Evolutionary conservation across 2,888 invertebrate genomes (phyloP).

Genomic region (Hirtodrosophila confusa): DNA sequence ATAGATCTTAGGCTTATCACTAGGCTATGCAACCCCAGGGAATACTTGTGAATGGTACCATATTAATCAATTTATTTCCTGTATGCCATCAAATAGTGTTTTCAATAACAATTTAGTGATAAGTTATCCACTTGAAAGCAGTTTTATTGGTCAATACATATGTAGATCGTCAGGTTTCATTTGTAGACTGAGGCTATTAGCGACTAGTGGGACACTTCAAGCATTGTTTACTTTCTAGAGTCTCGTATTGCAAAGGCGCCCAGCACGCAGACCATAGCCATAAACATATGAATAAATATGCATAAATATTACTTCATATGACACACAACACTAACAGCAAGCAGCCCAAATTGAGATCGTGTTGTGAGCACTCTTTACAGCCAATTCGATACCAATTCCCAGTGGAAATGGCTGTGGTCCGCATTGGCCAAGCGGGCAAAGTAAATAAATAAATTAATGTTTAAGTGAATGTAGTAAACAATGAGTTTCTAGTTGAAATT

Average conservation of each 20-base stretch:
- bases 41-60: background rate
- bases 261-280: slow-evolving; percentile 24
- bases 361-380: slow-evolving; percentile 11
- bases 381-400: slow-evolving; percentile 23
- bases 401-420: slow-evolving; percentile 14
- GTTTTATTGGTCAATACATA: slow-evolving; percentile 11
- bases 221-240: slow-evolving; percentile 4
- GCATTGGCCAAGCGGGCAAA: slow-evolving; percentile 9
- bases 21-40: too few relatives aligned
- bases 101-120: slow-evolving; percentile 16
- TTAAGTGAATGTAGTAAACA: slow-evolving; percentile 35
- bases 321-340: slow-evolving; percentile 9
- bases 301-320: slow-evolving; percentile 44
- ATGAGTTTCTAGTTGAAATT: slow-evolving; percentile 13
- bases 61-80: slow-evolving; percentile 30
- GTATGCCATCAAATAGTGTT: slow-evolving; percentile 3
- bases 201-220: slow-evolving; percentile 5
- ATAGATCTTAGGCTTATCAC: too few relatives aligned
- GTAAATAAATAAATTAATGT: slow-evolving; percentile 7
- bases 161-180: slow-evolving; percentile 8
- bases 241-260: slow-evolving; percentile 26
- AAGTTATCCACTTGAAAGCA: background rate
- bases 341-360: slow-evolving; percentile 24
- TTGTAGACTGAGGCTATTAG: slow-evolving; percentile 9
- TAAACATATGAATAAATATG: slow-evolving; percentile 55